phyloP scores from a whole-genome alignment of 2,888 invertebrate genomes.

The Torymus texanus region DNA sequence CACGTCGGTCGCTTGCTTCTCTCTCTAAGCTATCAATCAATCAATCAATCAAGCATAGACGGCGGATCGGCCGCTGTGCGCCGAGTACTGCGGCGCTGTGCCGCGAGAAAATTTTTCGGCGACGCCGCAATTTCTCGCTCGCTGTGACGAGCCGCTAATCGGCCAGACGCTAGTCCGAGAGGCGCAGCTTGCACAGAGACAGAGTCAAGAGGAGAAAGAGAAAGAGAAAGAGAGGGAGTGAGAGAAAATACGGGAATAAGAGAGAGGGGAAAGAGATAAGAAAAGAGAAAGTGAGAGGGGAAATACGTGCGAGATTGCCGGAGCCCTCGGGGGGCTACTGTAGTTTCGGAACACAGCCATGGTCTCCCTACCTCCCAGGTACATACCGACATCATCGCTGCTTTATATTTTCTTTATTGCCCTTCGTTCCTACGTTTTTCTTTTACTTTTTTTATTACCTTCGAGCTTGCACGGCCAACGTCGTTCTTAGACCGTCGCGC shows the following conservation, averaged over 20 bases:
- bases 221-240: constrained; percentile 47
- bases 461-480: not conserved
- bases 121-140: constrained; percentile 16
- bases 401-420: constrained; percentile 58
- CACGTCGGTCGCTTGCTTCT: constrained; percentile 9
- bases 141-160: constrained; percentile 21
- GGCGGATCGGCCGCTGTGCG: not conserved
- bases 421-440: constrained; percentile 50
- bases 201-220: constrained; percentile 68
- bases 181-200: constrained; percentile 38
- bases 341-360: constrained; percentile 81
- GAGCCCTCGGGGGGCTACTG: constrained; percentile 73
- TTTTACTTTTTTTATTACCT: constrained; percentile 17
- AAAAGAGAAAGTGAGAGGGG: constrained; percentile 56
- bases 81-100: not conserved
- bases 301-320: constrained; percentile 57
- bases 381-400: constrained; percentile 75
- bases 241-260: constrained; percentile 50
- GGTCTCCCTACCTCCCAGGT: constrained; percentile 81
- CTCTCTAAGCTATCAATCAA: not conserved
- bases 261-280: constrained; percentile 57
- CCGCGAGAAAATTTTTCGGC: constrained; percentile 5
- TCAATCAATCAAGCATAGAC: not conserved
- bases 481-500: not conserved
- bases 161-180: constrained; percentile 51